Conservation (phyloP, 2,888 invertebrate genomes). For the Sminthurinus aureus region DNA sequence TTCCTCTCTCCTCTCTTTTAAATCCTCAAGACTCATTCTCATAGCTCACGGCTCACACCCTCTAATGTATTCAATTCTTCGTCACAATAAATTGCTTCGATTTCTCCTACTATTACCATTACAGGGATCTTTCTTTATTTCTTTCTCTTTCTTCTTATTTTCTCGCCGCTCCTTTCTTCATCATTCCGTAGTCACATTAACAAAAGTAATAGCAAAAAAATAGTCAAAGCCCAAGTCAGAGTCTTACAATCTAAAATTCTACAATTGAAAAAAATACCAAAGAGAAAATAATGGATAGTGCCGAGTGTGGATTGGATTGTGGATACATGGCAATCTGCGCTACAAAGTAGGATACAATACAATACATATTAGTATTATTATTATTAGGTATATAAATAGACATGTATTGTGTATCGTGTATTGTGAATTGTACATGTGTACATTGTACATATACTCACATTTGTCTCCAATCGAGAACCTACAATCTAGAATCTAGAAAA, state of each 20-base stretch:
- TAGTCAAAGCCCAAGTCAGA: constrained; percentile 16
- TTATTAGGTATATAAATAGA: neutral
- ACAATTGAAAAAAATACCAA: constrained; percentile 38
- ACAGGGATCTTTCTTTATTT: neutral
- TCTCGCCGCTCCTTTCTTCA: neutral
- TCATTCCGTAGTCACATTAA: constrained; percentile 6
- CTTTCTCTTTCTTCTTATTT: neutral
- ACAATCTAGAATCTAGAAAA: neutral
- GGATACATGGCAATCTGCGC: neutral
- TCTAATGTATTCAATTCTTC: constrained; percentile 60
- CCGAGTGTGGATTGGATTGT: neutral
- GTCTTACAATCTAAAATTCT: neutral
- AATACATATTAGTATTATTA: neutral
- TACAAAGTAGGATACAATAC: neutral
- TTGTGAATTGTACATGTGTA: neutral
- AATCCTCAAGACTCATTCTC: constrained; percentile 38
- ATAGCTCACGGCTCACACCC: constrained; percentile 28
- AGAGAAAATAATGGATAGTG: constrained; percentile 24
- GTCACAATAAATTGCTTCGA: constrained; percentile 60
- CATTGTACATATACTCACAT: neutral
- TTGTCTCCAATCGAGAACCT: neutral
- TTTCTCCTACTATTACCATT: constrained; percentile 47
- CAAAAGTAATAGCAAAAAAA: neutral
- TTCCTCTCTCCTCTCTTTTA: constrained; percentile 19
- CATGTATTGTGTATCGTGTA: no score